phyloP scores from a whole-genome alignment of 2,113 vertebrate genomes.

The Puntigrus tetrazona region DNA sequence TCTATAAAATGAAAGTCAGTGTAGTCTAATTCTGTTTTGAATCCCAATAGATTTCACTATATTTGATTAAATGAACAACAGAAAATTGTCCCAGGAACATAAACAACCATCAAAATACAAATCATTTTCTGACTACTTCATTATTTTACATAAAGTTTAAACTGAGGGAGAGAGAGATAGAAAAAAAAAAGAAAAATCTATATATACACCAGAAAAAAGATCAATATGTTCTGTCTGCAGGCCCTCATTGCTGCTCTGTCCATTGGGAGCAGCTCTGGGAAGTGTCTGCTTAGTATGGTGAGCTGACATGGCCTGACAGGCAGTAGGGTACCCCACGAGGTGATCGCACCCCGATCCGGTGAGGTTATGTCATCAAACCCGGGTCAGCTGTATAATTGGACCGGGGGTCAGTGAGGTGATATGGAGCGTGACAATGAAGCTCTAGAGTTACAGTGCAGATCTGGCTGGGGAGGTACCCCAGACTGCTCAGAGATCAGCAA shows the following conservation, averaged over 20 bases:
- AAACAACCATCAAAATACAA: neutral
- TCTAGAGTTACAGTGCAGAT: conserved; percentile 74
- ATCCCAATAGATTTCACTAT: too few relatives aligned
- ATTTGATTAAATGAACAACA: too few relatives aligned
- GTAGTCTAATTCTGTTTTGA: too few relatives aligned
- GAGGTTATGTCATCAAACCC: conserved; percentile 78
- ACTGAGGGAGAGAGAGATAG: neutral
- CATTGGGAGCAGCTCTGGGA: conserved; percentile 72
- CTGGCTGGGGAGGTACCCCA: conserved; percentile 60
- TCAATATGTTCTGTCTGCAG: conserved; percentile 46
- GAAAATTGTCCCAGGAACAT: neutral
- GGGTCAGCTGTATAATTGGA: conserved; percentile 78
- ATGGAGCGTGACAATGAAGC: conserved; percentile 74
- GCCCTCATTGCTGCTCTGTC: conserved; percentile 56
- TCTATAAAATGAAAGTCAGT: too few relatives aligned
- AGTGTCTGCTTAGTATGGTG: conserved; percentile 75
- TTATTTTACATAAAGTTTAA: neutral
- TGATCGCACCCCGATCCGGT: conserved; percentile 66
- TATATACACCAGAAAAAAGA: conserved; percentile 42
- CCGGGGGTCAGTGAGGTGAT: conserved; percentile 72
- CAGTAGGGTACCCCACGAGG: conserved; percentile 66
- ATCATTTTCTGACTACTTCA: neutral
- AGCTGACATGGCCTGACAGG: conserved; percentile 73
- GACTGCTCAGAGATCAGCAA: conserved; percentile 69
- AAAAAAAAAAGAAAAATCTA: neutral